Evolutionary conservation across 2,888 invertebrate species (phyloP), one percentile per base, ranked within the genome.

Genomic region (Cerastis leucographa): DNA sequence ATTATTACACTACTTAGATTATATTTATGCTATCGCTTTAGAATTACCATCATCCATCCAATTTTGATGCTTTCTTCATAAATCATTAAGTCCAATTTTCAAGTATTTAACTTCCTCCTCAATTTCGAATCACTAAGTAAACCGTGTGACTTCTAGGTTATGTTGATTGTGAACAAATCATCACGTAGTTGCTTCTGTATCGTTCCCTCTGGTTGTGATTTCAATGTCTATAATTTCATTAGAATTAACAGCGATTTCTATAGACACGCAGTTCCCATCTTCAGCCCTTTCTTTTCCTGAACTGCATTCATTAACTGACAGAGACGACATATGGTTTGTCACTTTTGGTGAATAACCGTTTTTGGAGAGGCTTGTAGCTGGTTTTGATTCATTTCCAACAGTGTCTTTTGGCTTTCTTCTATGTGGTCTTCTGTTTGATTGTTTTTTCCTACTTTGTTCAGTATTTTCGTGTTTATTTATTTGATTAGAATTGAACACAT

Each of bases 261-360:
- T 35, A 46, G 74, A 40, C 4, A 72, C 51, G 9, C 85, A 86
- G 0, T 5, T 76, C 1, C 74, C 80, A 83, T 85, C 80, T 19
- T 66, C 76, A 14, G 80, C 76, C 3, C 71, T 80, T 14, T 51
- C 65, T 68, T 76, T 71, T 0, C 77, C 74, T n/a, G 46, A 22
- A 70, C 71, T 42, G 35, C 80, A 82, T 22, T 73, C 70, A n/a
- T 62, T 8, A 42, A 79, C 35, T 19, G 72, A 17, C 0, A 75
- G 65, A 0, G 42, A 9, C 49, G 74, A 42, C 42, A 46, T 51
- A 8, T 42, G n/a, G 9, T 1, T 4, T 1, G 14, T 7, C 3
- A 42, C 0, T 61, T 29, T 56, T 35, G 11, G 1, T 35, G 1
- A 0, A 17, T 4, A 40, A 5, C 1, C 2, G 0, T 56, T 66